Conservation (phyloP, 2,113 vertebrate genomes). For the Syngnathus scovelli region DNA sequence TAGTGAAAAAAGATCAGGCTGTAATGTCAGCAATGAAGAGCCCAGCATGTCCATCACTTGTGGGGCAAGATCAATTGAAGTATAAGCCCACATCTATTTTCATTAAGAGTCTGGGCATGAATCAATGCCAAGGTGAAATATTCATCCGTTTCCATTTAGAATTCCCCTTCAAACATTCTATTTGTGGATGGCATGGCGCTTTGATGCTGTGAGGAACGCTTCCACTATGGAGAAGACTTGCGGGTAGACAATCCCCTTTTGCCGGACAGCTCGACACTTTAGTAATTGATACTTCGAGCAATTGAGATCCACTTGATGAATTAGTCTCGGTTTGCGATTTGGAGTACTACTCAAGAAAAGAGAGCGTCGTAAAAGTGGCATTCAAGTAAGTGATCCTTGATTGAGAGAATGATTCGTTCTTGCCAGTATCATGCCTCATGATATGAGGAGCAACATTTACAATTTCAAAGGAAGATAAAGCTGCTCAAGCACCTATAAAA, state of each 20-base stretch:
- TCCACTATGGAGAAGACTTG: slow-evolving; percentile 35
- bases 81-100: slow-evolving; percentile 26
- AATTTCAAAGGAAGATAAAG: background rate
- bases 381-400: background rate
- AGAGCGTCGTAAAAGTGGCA: background rate
- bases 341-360: background rate
- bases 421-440: background rate
- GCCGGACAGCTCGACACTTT: background rate
- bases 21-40: background rate
- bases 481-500: too few relatives aligned
- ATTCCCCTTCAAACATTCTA: slow-evolving; percentile 73
- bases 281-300: background rate
- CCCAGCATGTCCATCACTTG: slow-evolving; percentile 28
- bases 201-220: slow-evolving; percentile 67
- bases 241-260: slow-evolving; percentile 6
- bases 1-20: too few relatives aligned
- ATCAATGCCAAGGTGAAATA: slow-evolving; percentile 73
- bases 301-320: background rate
- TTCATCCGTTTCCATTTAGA: slow-evolving; percentile 71
- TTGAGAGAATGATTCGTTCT: background rate
- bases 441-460: background rate
- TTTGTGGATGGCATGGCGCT: slow-evolving; percentile 59
- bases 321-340: background rate
- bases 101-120: slow-evolving; percentile 50
- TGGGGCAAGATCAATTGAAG: slow-evolving; percentile 19